These are phyloP conservation scores for Ophion costatus DNA, from an alignment of 2,888 invertebrate genomes.

Conservation along the genomic window DNA sequence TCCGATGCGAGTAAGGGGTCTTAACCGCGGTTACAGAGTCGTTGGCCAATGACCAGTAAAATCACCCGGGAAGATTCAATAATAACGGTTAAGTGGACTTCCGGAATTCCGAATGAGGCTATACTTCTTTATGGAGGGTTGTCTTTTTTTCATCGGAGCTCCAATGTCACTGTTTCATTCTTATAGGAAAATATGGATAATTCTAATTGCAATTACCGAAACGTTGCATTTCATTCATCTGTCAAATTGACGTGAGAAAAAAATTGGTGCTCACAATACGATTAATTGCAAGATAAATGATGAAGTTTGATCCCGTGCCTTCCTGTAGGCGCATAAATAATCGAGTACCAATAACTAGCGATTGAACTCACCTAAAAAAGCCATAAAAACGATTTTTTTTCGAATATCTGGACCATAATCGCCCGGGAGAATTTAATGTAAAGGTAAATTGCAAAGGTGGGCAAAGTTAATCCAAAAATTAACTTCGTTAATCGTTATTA, in stretches of 20 bases:
- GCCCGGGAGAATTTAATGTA: no score
- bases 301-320: no score
- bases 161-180: background rate
- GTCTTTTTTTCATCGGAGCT: background rate
- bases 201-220: background rate
- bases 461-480: no score
- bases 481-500: no score
- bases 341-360: no score
- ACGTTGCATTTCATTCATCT: background rate
- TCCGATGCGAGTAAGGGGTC: background rate
- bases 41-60: slow-evolving; percentile 3
- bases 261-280: background rate
- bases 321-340: no score
- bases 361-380: no score
- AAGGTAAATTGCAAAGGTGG: no score
- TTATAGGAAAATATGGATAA: background rate
- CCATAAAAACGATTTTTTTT: no score
- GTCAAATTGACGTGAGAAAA: background rate
- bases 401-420: no score
- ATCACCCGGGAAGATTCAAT: background rate
- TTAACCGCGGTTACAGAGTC: slow-evolving; percentile 34
- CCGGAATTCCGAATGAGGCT: background rate
- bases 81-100: background rate
- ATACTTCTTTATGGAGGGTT: background rate
- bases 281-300: no score